A percentile compares a stretch with the other conserved stretches of the same genome.
Evolutionary conservation across 1,140 invertebrate genomes (phyloP).

Genomic region (Chrysoperla carnea): DNA sequence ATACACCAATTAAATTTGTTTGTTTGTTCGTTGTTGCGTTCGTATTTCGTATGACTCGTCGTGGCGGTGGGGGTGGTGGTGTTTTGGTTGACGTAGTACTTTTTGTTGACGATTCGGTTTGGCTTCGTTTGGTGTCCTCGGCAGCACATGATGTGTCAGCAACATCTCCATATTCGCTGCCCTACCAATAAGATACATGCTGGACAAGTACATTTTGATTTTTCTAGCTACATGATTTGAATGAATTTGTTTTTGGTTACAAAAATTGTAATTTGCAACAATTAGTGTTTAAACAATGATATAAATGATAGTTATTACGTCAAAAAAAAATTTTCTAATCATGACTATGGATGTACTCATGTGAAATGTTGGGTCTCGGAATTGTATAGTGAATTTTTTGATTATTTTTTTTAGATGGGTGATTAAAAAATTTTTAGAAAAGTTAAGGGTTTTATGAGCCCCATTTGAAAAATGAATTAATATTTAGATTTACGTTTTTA

Average conservation of each 20-base stretch:
- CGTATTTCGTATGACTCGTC: conserved; percentile 7
- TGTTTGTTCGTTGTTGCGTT: neutral
- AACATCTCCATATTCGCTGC: conserved; percentile 36
- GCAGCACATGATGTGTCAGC: conserved; percentile 39
- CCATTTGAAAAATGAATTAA: too few relatives aligned
- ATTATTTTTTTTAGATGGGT: too few relatives aligned
- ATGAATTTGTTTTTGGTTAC: neutral
- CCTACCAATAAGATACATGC: conserved; percentile 28
- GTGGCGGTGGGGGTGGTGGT: conserved; percentile 20
- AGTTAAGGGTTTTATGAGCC: too few relatives aligned
- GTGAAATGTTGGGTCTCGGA: too few relatives aligned
- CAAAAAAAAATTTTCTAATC: too few relatives aligned
- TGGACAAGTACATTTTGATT: neutral
- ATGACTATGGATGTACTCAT: too few relatives aligned
- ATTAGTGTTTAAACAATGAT: conserved; percentile 1
- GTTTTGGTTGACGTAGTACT: conserved; percentile 1
- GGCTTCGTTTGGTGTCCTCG: conserved; percentile 17
- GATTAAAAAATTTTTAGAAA: too few relatives aligned
- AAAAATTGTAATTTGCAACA: conserved; percentile 28
- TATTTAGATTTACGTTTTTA: too few relatives aligned
- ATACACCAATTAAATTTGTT: neutral
- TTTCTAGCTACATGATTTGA: neutral
- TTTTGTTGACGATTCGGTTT: too few relatives aligned
- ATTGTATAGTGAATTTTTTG: too few relatives aligned
- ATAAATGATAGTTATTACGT: too few relatives aligned